Conservation (phyloP, 2,797 vertebrate genomes). For the Dallia pectoralis region DNA sequence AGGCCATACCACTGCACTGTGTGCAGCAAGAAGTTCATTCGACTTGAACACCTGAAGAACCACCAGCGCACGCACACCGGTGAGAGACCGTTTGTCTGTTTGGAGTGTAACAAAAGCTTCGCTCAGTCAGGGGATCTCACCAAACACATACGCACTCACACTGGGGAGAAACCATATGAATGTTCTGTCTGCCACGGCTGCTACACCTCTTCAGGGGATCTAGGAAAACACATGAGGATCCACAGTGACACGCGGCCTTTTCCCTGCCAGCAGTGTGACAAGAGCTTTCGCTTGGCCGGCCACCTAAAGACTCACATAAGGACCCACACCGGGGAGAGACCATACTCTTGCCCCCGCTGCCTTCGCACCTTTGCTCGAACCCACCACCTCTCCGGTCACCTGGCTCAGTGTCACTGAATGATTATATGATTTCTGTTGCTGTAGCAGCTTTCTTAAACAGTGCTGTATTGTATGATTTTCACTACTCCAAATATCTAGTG, state of each 20-base stretch:
- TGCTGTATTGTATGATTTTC: neutral
- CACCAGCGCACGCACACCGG: conserved; percentile 79
- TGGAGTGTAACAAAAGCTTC: conserved; percentile 74
- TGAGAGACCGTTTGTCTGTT: conserved; percentile 74
- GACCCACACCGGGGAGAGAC: conserved; percentile 79
- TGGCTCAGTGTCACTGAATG: conserved; percentile 69
- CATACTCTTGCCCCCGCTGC: conserved; percentile 74
- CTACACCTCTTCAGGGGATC: conserved; percentile 75
- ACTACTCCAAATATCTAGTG: neutral
- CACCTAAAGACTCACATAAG: conserved; percentile 75
- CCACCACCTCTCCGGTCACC: conserved; percentile 75
- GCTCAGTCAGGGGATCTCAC: conserved; percentile 75
- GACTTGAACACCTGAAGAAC: conserved; percentile 71
- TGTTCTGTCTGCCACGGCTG: conserved; percentile 75
- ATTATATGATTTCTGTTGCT: neutral
- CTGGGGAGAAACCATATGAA: conserved; percentile 75
- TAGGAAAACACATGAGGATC: conserved; percentile 75
- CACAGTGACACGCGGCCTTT: conserved; percentile 77
- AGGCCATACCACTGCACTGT: conserved; percentile 76
- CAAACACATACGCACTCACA: conserved; percentile 76
- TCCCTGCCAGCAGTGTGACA: conserved; percentile 71
- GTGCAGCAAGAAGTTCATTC: conserved; percentile 72
- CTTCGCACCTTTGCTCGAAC: conserved; percentile 72
- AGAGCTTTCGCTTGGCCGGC: conserved; percentile 72
- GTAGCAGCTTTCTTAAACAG: neutral